Evolutionary conservation across 2,797 vertebrate species (phyloP).

Genomic region (Platyrinchus mystaceus): DNA sequence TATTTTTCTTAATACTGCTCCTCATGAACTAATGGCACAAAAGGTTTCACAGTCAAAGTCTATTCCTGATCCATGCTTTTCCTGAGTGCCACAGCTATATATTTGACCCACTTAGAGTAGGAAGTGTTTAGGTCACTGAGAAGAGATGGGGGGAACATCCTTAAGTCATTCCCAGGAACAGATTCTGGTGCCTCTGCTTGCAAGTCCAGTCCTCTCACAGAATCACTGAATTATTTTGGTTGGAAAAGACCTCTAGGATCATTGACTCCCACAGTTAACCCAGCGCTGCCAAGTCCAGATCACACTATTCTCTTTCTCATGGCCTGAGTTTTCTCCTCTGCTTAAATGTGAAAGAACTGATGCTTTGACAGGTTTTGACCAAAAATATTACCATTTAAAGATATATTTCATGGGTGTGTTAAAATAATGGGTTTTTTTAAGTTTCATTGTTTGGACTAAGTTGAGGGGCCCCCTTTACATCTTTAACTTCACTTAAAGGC

Average conservation of each 20-base stretch:
- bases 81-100: not conserved
- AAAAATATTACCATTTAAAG: not conserved
- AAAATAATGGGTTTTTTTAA: not conserved
- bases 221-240: not conserved
- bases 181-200: not conserved
- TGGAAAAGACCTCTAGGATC: not conserved
- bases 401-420: not conserved
- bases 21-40: not conserved
- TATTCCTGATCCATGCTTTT: not conserved
- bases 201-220: not conserved
- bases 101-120: too few relatives aligned
- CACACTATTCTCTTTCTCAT: not conserved
- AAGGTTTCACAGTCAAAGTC: not conserved
- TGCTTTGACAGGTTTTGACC: not conserved
- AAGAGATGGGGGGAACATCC: not conserved
- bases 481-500: not conserved
- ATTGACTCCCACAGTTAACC: not conserved
- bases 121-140: not conserved
- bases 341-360: not conserved
- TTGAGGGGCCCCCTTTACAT: not conserved
- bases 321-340: not conserved
- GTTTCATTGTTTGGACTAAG: not conserved
- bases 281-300: not conserved
- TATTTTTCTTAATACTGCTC: not conserved
- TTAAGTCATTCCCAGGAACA: not conserved